A percentile compares a stretch with the other conserved stretches of the same genome.
Conservation (phyloP, 2,113 vertebrate genomes). For the Hippoglossus stenolepis region DNA sequence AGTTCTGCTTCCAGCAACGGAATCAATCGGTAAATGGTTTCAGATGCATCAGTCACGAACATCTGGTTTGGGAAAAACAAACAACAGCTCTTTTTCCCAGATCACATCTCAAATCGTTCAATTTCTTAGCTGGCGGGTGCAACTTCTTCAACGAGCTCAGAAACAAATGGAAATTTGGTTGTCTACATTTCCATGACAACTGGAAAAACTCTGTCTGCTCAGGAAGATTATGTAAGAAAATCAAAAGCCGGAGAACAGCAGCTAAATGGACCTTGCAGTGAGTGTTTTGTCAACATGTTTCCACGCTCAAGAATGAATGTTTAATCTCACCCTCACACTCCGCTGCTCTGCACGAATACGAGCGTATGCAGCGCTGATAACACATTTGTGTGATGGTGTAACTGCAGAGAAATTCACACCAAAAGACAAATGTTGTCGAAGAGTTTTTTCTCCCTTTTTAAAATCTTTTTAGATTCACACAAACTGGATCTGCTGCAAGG, state of each 20-base stretch:
- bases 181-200: slow-evolving; percentile 2
- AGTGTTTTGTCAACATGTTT: slow-evolving; percentile 4
- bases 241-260: background rate
- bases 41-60: background rate
- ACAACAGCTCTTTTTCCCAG: background rate
- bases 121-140: background rate
- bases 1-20: too few species aligned
- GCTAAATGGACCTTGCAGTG: background rate
- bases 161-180: background rate
- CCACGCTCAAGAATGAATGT: background rate
- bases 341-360: background rate
- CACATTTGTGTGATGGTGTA: background rate
- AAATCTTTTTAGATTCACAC: background rate
- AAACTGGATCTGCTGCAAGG: background rate
- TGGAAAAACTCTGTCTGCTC: slow-evolving; percentile 2
- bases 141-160: background rate
- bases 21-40: background rate
- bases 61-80: background rate
- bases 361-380: background rate
- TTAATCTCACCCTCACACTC: background rate
- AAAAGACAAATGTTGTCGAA: background rate
- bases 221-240: slow-evolving; percentile 2
- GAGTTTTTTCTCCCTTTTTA: background rate
- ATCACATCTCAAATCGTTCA: background rate
- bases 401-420: background rate